Base-by-base conservation (phyloP, 1,140 invertebrate genomes). In the Drosophila mauritiana region DNA sequence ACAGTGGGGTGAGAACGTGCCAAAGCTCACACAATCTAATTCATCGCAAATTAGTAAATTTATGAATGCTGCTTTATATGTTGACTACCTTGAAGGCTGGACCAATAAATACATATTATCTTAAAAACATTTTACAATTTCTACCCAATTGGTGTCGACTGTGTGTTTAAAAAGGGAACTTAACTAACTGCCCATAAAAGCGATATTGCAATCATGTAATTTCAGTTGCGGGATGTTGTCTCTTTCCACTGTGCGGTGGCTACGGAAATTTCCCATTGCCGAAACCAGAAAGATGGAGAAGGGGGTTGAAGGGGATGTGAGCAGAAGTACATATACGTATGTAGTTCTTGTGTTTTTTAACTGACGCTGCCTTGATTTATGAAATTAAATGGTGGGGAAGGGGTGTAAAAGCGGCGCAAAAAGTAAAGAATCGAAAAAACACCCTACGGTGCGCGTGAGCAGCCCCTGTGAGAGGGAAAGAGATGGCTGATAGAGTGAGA, bases 201-300 rank as follows among this genome's bases (percentile, higher is more conserved):
- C 13, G 25, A 20, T 6, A 15, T 36, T 12, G 58, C 36, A 20
- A 22, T 65, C 20, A 17, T 34, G 20, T 12, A 36, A 8, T 69
- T 68, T 65, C 10, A n/a, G 22, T 45, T 40, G 36, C 1, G 13
- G 10, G 3, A 10, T 31, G 0, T 8, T 31, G 6, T 58, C 8
- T 15, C 8, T 31, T 12, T 49, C 73, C 72, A 76, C 73, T 58
- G 78, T 63, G 59, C 37, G 39, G 27, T 40, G 34, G 40, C 78
- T 79, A 52, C 76, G 82, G 82, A 86, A 88, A 86, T 79, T 86
- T 88, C 82, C 83, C 54, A 69, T 72, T 83, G 73, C 31, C 74
- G 27, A 85, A 79, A 63, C 25, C 37, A 27, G 42, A 46, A 46
- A 40, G 8, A 36, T 27, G 65, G 54, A 36, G 37, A 51, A 53